Evolutionary conservation across 92 coral and sea anemone species (phyloP).

Genomic region (Bergia sp.): DNA sequence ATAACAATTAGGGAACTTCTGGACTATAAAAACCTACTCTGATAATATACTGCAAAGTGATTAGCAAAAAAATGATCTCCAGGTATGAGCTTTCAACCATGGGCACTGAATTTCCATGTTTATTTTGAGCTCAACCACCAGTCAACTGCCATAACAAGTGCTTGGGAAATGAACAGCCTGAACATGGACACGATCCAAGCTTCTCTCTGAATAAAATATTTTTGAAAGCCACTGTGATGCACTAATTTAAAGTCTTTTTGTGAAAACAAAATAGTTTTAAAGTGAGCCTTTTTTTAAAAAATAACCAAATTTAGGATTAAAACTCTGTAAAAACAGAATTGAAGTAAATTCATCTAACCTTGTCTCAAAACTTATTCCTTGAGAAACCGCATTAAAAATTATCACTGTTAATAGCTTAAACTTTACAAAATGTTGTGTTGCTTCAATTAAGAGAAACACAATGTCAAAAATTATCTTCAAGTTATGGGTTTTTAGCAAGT

Average conservation of each 20-base stretch:
- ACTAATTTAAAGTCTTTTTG: too few relatives aligned
- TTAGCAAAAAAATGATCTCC: background rate
- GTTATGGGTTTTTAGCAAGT: background rate
- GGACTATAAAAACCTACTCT: background rate
- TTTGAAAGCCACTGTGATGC: background rate
- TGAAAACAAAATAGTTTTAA: background rate
- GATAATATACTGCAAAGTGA: background rate
- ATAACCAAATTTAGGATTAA: background rate
- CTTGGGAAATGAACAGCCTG: constrained; percentile 45
- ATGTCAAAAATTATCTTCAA: background rate
- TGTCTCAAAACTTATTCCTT: background rate
- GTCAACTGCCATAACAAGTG: constrained; percentile 4
- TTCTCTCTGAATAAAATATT: background rate
- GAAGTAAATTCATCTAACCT: background rate
- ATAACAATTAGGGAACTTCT: background rate
- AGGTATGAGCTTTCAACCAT: background rate
- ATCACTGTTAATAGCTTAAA: background rate
- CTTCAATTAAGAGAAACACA: background rate
- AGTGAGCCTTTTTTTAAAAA: background rate
- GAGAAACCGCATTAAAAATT: too few relatives aligned
- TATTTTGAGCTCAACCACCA: constrained; percentile 12
- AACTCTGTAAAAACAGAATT: too few relatives aligned
- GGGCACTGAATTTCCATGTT: background rate
- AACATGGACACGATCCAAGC: background rate
- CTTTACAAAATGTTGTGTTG: background rate